Percentiles rank a stretch among this genome's conserved stretches.
phyloP scores from a whole-genome alignment of 1,140 invertebrate species.

The Cryptotermes secundus region DNA sequence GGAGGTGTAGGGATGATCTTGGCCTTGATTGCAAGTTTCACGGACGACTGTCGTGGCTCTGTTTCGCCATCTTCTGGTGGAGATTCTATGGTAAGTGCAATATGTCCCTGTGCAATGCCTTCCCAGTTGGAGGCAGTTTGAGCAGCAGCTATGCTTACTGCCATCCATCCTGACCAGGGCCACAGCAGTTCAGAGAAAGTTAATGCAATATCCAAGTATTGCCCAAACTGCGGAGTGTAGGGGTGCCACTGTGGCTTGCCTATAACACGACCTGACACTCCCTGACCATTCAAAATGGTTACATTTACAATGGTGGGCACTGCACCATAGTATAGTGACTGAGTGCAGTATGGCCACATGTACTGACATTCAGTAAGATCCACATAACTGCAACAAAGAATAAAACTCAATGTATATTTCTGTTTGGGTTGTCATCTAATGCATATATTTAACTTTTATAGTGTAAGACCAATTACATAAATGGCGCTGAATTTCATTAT shows the following conservation, averaged over 20 bases:
- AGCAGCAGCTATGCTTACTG: slow-evolving; percentile 70
- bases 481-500: too few species aligned
- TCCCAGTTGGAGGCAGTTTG: slow-evolving; percentile 72
- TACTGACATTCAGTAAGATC: slow-evolving; percentile 93
- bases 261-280: slow-evolving; percentile 76
- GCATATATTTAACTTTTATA: too few species aligned
- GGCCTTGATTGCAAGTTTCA: slow-evolving; percentile 74
- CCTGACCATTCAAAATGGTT: slow-evolving; percentile 84
- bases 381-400: slow-evolving; percentile 65
- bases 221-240: slow-evolving; percentile 61
- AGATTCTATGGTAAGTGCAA: slow-evolving; percentile 82
- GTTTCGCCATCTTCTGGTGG: slow-evolving; percentile 66
- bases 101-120: slow-evolving; percentile 77
- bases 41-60: slow-evolving; percentile 64
- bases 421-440: too few species aligned
- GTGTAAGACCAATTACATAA: too few species aligned
- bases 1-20: slow-evolving; percentile 75
- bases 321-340: slow-evolving; percentile 85
- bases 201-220: slow-evolving; percentile 65
- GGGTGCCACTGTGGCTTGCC: slow-evolving; percentile 83
- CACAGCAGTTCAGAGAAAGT: slow-evolving; percentile 82
- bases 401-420: too few species aligned
- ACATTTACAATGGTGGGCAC: slow-evolving; percentile 91
- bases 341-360: slow-evolving; percentile 98
- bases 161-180: slow-evolving; percentile 97